phyloP scores from a whole-genome alignment of 2,797 vertebrate genomes.

The Selene dorsalis region DNA sequence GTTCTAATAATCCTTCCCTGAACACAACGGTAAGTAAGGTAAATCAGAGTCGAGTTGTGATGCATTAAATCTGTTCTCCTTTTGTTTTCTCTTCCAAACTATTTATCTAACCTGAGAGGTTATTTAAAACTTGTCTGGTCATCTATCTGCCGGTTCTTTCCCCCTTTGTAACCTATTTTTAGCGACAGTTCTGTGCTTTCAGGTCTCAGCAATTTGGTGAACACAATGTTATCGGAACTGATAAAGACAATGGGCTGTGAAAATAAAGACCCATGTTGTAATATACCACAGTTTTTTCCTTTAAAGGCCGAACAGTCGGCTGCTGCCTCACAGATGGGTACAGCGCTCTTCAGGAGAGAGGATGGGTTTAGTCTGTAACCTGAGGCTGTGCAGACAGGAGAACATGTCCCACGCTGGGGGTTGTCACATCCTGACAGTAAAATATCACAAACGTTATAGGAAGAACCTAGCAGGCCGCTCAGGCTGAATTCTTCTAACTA shows the following conservation, averaged over 20 bases:
- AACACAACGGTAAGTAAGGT: background rate
- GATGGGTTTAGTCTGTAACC: background rate
- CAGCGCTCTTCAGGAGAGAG: background rate
- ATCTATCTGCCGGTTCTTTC: background rate
- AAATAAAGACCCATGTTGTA: slow-evolving; percentile 6
- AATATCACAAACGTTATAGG: slow-evolving; percentile 38
- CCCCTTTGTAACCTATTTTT: slow-evolving; percentile 4
- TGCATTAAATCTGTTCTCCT: background rate
- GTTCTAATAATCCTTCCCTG: background rate
- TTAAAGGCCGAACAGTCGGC: slow-evolving; percentile 6
- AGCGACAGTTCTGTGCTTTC: background rate
- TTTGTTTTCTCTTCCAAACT: background rate
- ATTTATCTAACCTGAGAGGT: background rate
- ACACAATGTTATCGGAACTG: background rate
- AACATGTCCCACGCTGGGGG: slow-evolving; percentile 35
- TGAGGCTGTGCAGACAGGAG: slow-evolving; percentile 1
- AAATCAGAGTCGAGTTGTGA: background rate
- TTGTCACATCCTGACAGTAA: slow-evolving; percentile 39
- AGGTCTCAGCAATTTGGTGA: background rate
- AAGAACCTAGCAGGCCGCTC: slow-evolving; percentile 34
- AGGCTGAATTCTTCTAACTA: slow-evolving; percentile 55
- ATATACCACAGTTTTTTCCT: slow-evolving; percentile 17
- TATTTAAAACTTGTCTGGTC: background rate
- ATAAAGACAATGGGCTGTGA: background rate
- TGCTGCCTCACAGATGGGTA: background rate